Evolutionary conservation across 2,797 vertebrate genomes (phyloP), one percentile per base, ranked within the genome.

Genomic region (Hydrolagus colliei): DNA sequence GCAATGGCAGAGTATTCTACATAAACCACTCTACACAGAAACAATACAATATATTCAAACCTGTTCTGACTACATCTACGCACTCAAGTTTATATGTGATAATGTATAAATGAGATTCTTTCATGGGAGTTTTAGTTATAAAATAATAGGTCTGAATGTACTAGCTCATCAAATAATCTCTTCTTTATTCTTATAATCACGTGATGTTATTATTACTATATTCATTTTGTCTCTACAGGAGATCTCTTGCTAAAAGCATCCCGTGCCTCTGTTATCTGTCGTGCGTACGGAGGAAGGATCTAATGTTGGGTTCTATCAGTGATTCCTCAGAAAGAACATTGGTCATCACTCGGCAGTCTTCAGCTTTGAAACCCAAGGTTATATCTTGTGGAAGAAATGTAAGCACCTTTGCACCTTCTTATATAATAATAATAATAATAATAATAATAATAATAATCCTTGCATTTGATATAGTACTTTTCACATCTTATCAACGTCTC

Each of bases 261-360:
- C 92, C 92, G 1, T 93, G 92, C 86, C 86, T 93, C 87, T 89
- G 91, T 73, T 92, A 90, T 87, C 87, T 92, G 20, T 92, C 92
- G 87, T 84, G 88, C 86, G 63, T 91, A 87, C 90, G 91, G 0
- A 90, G 91, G 87, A 91, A 91, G 0, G 92, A 92, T 84, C 88
- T 90, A 22, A 86, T 90, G 71, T 90, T 90, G 86, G 89, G 88
- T 18, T 89, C 90, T 76, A 88, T 89, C 86, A 92, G 88, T 73
- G 91, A 93, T 7, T 92, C 92, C 0, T 93, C 92, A 0, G 89
- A 92, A 86, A 90, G 91, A 86, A 87, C 89, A 0, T 93, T 91
- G n/a, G 86, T 92, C 13, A 91, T 89, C 86, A 91, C 88, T 76
- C 90, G 90, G 20, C 90, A 89, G 4, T 91, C 91, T 73, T 67